Evolutionary conservation across 2,888 invertebrate genomes (phyloP).

Genomic region (Sarcophaga variegata): DNA sequence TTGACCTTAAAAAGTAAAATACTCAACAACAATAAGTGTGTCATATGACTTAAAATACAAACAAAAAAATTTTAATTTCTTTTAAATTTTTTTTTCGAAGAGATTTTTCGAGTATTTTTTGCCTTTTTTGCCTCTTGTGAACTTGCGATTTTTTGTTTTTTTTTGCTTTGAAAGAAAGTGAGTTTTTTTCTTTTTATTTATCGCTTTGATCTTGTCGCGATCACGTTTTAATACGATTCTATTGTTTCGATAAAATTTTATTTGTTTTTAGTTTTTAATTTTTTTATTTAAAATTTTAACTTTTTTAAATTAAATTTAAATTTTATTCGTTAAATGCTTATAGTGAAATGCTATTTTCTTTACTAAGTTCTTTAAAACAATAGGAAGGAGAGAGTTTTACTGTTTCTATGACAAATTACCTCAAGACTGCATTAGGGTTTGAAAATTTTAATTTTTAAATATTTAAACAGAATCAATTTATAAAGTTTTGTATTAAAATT

Average conservation of each 20-base stretch:
- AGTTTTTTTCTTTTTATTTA: slow-evolving; percentile 55
- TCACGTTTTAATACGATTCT: slow-evolving; percentile 58
- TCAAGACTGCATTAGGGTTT: too few relatives aligned
- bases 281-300: not conserved
- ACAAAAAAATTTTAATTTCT: slow-evolving; percentile 55
- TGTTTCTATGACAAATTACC: too few relatives aligned
- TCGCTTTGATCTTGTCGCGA: slow-evolving; percentile 53
- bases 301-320: slow-evolving; percentile 31
- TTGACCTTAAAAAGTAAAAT: slow-evolving; percentile 62
- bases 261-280: slow-evolving; percentile 1
- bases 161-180: slow-evolving; percentile 53
- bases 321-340: not conserved
- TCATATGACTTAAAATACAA: slow-evolving; percentile 63
- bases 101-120: slow-evolving; percentile 17
- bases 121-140: slow-evolving; percentile 9
- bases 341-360: not conserved
- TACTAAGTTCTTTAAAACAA: not conserved
- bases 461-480: too few relatives aligned
- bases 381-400: too few relatives aligned
- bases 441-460: too few relatives aligned
- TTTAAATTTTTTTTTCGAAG: not conserved
- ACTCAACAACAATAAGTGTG: slow-evolving; percentile 56
- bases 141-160: slow-evolving; percentile 9
- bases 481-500: too few relatives aligned
- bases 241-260: slow-evolving; percentile 51